phyloP scores from a whole-genome alignment of 2,797 vertebrate genomes.

The Neopelma chrysocephalum region DNA sequence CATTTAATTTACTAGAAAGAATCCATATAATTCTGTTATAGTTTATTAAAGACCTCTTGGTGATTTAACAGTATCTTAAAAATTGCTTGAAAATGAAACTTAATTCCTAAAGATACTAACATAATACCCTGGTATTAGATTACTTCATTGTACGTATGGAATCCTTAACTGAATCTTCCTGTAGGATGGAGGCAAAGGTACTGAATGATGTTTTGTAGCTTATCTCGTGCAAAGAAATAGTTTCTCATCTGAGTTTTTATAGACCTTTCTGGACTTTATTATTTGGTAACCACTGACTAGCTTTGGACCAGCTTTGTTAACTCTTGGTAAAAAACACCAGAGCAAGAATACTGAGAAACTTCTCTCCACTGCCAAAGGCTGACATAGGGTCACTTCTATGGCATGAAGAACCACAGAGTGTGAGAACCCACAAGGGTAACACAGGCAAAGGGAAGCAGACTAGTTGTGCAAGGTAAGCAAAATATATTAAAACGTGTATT shows the following conservation, averaged over 20 bases:
- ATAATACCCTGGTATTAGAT: not conserved
- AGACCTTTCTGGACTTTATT: not conserved
- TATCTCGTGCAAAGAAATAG: not conserved
- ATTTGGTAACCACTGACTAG: not conserved
- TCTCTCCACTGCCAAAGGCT: not conserved
- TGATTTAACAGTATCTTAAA: not conserved
- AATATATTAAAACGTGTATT: not conserved
- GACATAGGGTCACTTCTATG: rapidly evolving
- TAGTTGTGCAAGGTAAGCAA: not conserved
- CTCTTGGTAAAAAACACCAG: not conserved
- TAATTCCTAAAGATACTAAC: not conserved
- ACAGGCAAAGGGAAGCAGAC: not conserved
- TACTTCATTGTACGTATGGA: not conserved
- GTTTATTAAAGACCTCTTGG: rapidly evolving
- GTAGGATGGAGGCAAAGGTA: not conserved
- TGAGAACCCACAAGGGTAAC: not conserved
- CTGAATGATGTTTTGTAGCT: not conserved
- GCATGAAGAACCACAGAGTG: not conserved
- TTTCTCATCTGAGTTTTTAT: not conserved
- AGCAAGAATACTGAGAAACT: not conserved
- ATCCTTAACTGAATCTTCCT: not conserved
- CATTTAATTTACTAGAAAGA: not conserved
- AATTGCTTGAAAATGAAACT: not conserved
- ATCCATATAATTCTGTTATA: not conserved
- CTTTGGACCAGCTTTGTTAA: not conserved